Conservation (phyloP, 2,113 vertebrate genomes). For the Pollimyrus isidori region DNA sequence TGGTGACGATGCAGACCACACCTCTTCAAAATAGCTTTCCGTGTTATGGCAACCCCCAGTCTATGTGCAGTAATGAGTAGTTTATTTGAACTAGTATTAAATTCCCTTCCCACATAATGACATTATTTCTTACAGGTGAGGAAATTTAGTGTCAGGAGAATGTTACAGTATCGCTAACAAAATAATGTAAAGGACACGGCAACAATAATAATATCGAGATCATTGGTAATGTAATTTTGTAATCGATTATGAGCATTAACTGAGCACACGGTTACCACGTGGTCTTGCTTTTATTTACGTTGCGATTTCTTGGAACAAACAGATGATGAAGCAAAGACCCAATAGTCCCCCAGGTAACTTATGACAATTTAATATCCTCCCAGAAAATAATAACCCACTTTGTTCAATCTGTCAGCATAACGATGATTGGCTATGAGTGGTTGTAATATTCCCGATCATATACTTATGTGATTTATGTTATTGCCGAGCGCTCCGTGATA, state of each 20-base stretch:
- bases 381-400: neutral
- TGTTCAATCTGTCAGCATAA: constrained; percentile 8
- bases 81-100: neutral
- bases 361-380: constrained; percentile 4
- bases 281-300: neutral
- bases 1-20: neutral
- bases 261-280: neutral
- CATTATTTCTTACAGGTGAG: neutral
- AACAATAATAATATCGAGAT: neutral
- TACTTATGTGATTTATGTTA: neutral
- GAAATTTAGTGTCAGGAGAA: neutral
- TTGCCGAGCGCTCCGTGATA: neutral
- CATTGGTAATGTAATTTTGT: neutral
- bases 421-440: constrained; percentile 1
- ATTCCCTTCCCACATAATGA: neutral
- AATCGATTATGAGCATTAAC: neutral
- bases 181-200: neutral
- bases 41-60: neutral
- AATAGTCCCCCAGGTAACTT: neutral
- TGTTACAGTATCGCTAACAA: neutral
- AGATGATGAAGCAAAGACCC: neutral
- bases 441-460: neutral
- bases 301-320: neutral
- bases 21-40: neutral
- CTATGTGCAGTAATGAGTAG: neutral